phyloP scores from a whole-genome alignment of 1,140 invertebrate species.

The Sminthurinus signatus region DNA sequence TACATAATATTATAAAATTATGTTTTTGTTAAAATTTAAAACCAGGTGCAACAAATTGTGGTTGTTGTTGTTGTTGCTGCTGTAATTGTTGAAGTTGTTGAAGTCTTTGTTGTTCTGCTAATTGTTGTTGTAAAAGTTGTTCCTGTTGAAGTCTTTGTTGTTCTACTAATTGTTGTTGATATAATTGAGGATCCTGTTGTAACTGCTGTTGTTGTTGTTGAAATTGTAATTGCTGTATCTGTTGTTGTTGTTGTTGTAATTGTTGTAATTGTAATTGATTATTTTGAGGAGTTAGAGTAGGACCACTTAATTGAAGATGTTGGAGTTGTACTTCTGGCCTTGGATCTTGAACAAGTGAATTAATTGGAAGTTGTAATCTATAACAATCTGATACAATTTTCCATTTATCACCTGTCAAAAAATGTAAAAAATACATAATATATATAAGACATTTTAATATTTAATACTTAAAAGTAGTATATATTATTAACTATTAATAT shows the following conservation, averaged over 20 bases:
- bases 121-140: background rate
- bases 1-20: background rate
- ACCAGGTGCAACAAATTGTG: background rate
- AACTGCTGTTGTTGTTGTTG: background rate
- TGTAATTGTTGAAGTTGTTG: constrained; percentile 4
- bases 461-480: too few species aligned
- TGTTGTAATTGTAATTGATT: too few species aligned
- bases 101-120: background rate
- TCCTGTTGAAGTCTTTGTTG: too few species aligned
- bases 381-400: constrained; percentile 80
- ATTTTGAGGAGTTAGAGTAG: too few species aligned
- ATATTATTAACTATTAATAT: too few species aligned
- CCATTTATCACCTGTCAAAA: too few species aligned
- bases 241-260: background rate
- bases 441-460: too few species aligned
- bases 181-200: background rate
- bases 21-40: background rate
- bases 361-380: constrained; percentile 58
- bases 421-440: too few species aligned
- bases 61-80: background rate
- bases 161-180: background rate
- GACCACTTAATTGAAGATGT: background rate
- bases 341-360: constrained; percentile 2
- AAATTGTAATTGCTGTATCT: background rate
- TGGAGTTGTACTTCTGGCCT: constrained; percentile 1